Conservation (phyloP, 2,888 invertebrate genomes). For the Andrena praecox region DNA sequence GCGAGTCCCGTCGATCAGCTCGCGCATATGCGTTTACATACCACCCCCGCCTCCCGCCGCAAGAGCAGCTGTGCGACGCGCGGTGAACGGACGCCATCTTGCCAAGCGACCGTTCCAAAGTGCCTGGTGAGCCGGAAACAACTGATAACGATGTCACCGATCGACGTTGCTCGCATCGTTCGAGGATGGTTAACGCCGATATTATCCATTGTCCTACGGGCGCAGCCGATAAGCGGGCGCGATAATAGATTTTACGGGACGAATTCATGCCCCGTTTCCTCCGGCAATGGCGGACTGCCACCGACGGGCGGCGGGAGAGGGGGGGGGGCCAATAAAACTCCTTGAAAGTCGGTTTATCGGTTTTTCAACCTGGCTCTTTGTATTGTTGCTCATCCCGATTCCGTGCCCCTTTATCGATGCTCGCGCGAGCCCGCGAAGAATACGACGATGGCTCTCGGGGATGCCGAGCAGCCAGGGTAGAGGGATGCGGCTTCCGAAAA, state of each 20-base stretch:
- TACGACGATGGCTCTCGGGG: not conserved
- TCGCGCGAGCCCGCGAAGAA: not conserved
- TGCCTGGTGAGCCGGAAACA: constrained; percentile 83
- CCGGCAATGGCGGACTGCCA: constrained; percentile 49
- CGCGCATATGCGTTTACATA: constrained; percentile 26
- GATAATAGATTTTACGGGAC: constrained; percentile 76
- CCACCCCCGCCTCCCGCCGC: not conserved
- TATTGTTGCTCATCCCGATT: not conserved
- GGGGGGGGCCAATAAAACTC: constrained; percentile 33
- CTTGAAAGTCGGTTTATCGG: constrained; percentile 15
- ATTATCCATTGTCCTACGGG: constrained; percentile 78
- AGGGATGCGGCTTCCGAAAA: not conserved
- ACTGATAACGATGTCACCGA: constrained; percentile 83
- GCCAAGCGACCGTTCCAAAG: constrained; percentile 67
- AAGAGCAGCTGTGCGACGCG: constrained; percentile 40
- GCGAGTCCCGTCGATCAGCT: not conserved
- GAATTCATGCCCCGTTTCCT: constrained; percentile 65
- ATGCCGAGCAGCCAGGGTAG: not conserved
- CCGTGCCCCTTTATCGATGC: not conserved
- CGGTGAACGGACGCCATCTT: constrained; percentile 78
- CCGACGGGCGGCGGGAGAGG: not conserved
- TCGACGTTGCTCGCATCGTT: constrained; percentile 78
- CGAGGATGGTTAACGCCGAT: constrained; percentile 79
- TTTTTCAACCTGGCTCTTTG: constrained; percentile 1
- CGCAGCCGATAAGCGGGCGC: constrained; percentile 63